A percentile compares a stretch with the other conserved stretches of the same genome.
Evolutionary conservation across 2,888 invertebrate genomes (phyloP).

Genomic region (Cremastobaeus sp.): DNA sequence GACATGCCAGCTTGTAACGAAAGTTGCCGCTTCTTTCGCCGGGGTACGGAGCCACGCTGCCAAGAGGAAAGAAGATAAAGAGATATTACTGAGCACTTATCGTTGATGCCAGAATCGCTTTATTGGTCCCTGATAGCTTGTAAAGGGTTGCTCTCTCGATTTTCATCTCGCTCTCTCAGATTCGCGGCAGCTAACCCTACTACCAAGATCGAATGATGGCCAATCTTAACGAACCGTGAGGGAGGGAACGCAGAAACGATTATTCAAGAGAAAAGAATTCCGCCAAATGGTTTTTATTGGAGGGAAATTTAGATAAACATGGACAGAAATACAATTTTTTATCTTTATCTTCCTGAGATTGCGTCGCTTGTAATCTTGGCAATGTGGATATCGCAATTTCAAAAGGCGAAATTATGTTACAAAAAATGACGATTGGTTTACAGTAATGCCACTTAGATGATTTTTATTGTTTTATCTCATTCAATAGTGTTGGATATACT

Average conservation of each 20-base stretch:
- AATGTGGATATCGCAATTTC: too few relatives aligned
- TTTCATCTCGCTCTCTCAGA: conserved; percentile 40
- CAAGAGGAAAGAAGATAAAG: conserved; percentile 44
- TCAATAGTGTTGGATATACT: too few relatives aligned
- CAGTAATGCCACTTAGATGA: too few relatives aligned
- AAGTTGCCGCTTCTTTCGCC: conserved; percentile 52
- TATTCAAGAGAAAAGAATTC: conserved; percentile 24
- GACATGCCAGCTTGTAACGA: conserved; percentile 65
- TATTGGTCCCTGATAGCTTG: conserved; percentile 65
- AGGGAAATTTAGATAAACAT: too few relatives aligned
- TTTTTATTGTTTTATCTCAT: too few relatives aligned
- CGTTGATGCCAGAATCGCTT: conserved; percentile 61
- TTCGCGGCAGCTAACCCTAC: conserved; percentile 6
- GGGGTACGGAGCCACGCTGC: conserved; percentile 13
- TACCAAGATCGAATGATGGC: conserved; percentile 21
- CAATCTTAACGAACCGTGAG: conserved; percentile 41
- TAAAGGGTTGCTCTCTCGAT: conserved; percentile 60
- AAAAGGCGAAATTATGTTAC: too few relatives aligned
- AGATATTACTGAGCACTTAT: conserved; percentile 59
- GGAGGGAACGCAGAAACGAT: conserved; percentile 12
- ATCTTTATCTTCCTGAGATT: too few relatives aligned
- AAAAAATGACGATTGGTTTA: too few relatives aligned
- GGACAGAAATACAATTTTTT: too few relatives aligned
- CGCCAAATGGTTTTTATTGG: too few relatives aligned
- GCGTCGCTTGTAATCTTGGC: too few relatives aligned